phyloP scores from a whole-genome alignment of 1,140 invertebrate species.

The Drosophila parabipectinata region DNA sequence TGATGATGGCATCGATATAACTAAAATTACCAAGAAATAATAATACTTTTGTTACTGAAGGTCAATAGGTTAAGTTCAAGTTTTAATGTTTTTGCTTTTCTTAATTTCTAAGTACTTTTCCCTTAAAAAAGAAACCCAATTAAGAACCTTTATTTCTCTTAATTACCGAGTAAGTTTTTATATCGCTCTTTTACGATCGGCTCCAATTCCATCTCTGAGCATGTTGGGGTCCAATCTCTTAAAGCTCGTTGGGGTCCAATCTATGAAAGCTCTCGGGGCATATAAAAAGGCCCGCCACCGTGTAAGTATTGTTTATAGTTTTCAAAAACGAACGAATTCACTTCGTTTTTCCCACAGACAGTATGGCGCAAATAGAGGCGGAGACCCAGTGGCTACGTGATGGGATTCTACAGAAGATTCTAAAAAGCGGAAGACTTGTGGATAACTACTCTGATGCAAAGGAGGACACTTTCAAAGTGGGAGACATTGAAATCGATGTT shows the following conservation, averaged over 20 bases:
- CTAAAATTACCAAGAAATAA: neutral
- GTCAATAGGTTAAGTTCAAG: neutral
- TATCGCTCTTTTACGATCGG: neutral
- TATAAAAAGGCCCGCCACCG: constrained; percentile 2
- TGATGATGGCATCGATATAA: constrained; percentile 55
- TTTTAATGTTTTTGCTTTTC: neutral
- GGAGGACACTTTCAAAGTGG: constrained; percentile 39
- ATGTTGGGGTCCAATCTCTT: neutral
- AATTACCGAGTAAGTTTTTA: neutral
- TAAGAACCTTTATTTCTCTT: neutral
- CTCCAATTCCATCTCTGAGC: neutral
- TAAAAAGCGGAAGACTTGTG: constrained; percentile 45
- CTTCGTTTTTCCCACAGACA: neutral
- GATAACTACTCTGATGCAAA: constrained; percentile 38
- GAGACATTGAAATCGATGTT: constrained; percentile 44
- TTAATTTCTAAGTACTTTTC: no score
- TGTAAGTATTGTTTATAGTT: neutral
- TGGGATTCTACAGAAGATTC: constrained; percentile 44
- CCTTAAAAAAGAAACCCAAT: neutral
- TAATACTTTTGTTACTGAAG: neutral
- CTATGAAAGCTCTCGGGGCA: neutral
- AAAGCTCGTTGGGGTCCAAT: neutral
- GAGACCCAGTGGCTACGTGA: constrained; percentile 55
- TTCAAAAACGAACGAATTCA: constrained; percentile 1
- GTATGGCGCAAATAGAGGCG: constrained; percentile 46